These are phyloP conservation scores for Dryomyza anilis DNA, from an alignment of 2,888 invertebrate genomes.

Conservation along the genomic window DNA sequence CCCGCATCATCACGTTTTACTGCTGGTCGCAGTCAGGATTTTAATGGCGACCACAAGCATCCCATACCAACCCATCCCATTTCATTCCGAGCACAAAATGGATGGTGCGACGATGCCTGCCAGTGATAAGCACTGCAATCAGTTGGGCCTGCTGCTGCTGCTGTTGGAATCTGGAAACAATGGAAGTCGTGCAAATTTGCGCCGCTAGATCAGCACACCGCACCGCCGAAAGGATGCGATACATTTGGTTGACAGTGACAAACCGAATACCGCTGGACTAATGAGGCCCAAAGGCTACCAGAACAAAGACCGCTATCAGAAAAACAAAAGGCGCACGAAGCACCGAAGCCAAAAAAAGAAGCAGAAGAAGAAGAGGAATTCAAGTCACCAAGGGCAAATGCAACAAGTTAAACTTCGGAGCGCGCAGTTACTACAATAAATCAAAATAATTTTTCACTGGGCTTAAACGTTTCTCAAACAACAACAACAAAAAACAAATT, in stretches of 20 bases:
- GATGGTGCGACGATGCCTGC: conserved; percentile 16
- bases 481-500: conserved; percentile 8
- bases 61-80: too few species aligned
- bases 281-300: conserved; percentile 27
- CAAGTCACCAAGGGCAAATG: not conserved
- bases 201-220: not conserved
- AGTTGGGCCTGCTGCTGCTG: not conserved
- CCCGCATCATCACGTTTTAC: too few species aligned
- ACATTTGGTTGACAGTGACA: conserved; percentile 25
- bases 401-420: not conserved
- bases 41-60: conserved; percentile 15
- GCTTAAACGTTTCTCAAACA: conserved; percentile 4
- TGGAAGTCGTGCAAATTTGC: conserved; percentile 29
- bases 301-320: too few species aligned
- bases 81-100: too few species aligned
- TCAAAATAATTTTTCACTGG: conserved; percentile 19
- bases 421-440: conserved; percentile 2
- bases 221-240: conserved; percentile 3
- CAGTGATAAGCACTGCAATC: conserved; percentile 15
- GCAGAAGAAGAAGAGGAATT: not conserved
- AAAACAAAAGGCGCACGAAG: too few species aligned
- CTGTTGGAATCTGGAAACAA: not conserved
- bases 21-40: too few species aligned
- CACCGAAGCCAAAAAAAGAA: not conserved
- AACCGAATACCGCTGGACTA: conserved; percentile 23